Evolutionary conservation across 2,888 invertebrate species (phyloP).

Genomic region (Pycnomerus fuliginosus): DNA sequence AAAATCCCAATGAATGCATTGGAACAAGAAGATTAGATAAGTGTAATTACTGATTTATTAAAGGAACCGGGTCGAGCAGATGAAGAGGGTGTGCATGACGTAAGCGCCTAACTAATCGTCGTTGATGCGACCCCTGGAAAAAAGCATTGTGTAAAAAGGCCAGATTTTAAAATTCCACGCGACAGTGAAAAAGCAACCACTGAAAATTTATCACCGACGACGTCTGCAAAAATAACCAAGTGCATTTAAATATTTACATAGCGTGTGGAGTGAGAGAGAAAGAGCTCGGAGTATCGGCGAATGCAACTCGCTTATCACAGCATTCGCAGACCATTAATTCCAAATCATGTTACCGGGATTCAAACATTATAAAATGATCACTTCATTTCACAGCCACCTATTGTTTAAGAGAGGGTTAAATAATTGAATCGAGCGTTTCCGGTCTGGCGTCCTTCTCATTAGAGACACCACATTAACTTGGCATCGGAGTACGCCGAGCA

Average conservation of each 20-base stretch:
- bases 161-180: no score
- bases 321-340: constrained; percentile 55
- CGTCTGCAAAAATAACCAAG: no score
- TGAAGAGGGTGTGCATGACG: constrained; percentile 21
- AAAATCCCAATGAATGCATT: constrained; percentile 47
- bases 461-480: constrained; percentile 34
- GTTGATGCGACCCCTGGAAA: no score
- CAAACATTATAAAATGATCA: constrained; percentile 56
- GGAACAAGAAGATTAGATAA: constrained; percentile 51
- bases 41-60: constrained; percentile 51
- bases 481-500: constrained; percentile 24
- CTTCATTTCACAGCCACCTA: constrained; percentile 56
- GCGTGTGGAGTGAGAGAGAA: no score
- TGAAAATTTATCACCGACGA: no score
- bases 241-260: no score
- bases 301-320: constrained; percentile 50
- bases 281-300: constrained; percentile 33
- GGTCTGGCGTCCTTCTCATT: constrained; percentile 37
- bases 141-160: no score
- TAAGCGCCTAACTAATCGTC: no score
- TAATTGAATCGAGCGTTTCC: constrained; percentile 53
- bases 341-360: constrained; percentile 54
- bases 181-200: no score
- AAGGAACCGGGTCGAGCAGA: constrained; percentile 32
- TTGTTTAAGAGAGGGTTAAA: constrained; percentile 57